phyloP scores from a whole-genome alignment of 2,113 vertebrate genomes.

The Nematolebias whitei region DNA sequence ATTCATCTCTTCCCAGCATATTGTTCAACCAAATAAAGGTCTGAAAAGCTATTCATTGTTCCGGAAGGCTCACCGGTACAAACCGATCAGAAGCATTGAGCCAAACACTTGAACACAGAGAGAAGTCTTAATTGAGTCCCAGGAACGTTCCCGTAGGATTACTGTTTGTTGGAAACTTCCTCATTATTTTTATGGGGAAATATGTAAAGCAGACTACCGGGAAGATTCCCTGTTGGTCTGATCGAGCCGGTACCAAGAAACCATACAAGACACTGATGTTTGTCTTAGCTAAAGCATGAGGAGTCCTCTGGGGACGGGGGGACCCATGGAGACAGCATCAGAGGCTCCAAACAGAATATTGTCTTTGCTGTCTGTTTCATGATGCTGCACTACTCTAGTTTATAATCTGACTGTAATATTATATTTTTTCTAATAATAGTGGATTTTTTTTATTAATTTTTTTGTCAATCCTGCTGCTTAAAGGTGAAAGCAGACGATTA shows the following conservation, averaged over 20 bases:
- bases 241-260: neutral
- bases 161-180: neutral
- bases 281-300: neutral
- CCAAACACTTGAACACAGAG: neutral
- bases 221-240: conserved; percentile 1
- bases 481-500: no score
- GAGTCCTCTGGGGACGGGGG: neutral
- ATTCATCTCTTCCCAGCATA: no score
- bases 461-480: no score
- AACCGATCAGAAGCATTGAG: neutral
- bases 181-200: neutral
- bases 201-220: conserved; percentile 1
- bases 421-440: neutral
- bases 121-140: neutral
- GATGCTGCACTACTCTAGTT: neutral
- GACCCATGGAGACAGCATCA: neutral
- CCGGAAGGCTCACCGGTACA: no score
- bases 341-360: neutral
- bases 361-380: neutral
- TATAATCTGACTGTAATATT: neutral
- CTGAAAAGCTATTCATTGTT: no score
- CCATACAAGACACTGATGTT: neutral
- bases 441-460: neutral
- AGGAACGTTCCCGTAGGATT: neutral
- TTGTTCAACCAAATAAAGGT: no score